Evolutionary conservation across 2,888 invertebrate genomes (phyloP).

Genomic region (Ferrisia virgata): DNA sequence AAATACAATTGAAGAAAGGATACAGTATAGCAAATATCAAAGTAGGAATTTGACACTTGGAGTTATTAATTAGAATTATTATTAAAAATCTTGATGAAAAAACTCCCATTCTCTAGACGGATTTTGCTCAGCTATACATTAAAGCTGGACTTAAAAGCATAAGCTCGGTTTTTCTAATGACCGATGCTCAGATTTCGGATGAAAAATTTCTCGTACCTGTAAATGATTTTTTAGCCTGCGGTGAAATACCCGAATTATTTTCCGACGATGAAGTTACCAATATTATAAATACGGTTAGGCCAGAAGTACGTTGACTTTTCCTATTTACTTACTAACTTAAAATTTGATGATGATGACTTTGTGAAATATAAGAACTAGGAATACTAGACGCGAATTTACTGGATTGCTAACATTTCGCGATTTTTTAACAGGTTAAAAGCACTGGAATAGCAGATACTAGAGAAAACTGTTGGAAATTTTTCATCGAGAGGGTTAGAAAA

Average conservation of each 20-base stretch:
- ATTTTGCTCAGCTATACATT: constrained; percentile 70
- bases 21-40: constrained; percentile 80
- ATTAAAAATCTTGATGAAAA: not conserved
- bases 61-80: not conserved
- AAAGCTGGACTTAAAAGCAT: constrained; percentile 84
- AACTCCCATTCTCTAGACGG: constrained; percentile 53
- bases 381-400: too few species aligned
- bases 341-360: too few species aligned
- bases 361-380: too few species aligned
- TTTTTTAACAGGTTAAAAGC: constrained; percentile 65
- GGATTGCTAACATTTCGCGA: too few species aligned
- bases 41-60: constrained; percentile 48
- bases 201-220: constrained; percentile 88
- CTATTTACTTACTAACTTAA: not conserved
- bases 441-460: constrained; percentile 77
- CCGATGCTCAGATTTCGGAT: constrained; percentile 88
- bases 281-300: constrained; percentile 71
- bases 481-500: constrained; percentile 82
- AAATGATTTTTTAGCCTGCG: constrained; percentile 89
- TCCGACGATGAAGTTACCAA: constrained; percentile 88
- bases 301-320: constrained; percentile 62
- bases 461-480: constrained; percentile 94
- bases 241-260: constrained; percentile 87
- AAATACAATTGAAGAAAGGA: constrained; percentile 85
- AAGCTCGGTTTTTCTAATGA: constrained; percentile 84